These are phyloP conservation scores for Bubo scandiacus DNA, from an alignment of 2,113 vertebrate species.

Conservation along the genomic window DNA sequence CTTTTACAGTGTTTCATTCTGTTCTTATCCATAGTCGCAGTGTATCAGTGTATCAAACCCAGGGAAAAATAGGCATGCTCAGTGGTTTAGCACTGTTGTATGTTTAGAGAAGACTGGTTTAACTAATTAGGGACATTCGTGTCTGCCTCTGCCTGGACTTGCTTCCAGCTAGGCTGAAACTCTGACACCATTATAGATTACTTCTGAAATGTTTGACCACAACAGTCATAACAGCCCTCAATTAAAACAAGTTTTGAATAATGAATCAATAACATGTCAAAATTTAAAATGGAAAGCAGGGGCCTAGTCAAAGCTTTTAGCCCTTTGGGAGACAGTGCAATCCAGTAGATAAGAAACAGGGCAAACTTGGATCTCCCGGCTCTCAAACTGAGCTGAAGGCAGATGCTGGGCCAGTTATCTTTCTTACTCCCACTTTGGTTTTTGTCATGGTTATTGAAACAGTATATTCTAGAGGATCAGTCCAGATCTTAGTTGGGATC, in stretches of 20 bases:
- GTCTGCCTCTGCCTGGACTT: neutral
- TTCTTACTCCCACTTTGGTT: neutral
- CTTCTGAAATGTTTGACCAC: slow-evolving; percentile 14
- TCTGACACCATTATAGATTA: slow-evolving; percentile 10
- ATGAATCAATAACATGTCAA: slow-evolving; percentile 43
- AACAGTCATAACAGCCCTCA: neutral
- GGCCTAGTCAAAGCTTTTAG: neutral
- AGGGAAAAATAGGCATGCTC: neutral
- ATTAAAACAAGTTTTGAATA: slow-evolving; percentile 43
- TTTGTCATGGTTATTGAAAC: neutral
- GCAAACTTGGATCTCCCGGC: neutral
- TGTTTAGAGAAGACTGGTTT: neutral
- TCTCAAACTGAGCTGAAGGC: neutral
- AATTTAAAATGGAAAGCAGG: neutral
- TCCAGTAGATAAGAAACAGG: neutral
- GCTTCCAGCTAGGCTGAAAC: neutral
- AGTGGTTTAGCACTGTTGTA: neutral
- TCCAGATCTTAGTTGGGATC: neutral
- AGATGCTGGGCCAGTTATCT: neutral
- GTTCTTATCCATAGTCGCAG: neutral
- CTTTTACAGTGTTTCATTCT: neutral
- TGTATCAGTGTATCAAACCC: neutral
- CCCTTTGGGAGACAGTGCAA: neutral
- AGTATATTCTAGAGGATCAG: neutral
- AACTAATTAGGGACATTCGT: neutral